Percentiles rank a stretch among this genome's conserved stretches.
Evolutionary conservation across 2,113 vertebrate genomes (phyloP).

Genomic region (Maccullochella peelii): DNA sequence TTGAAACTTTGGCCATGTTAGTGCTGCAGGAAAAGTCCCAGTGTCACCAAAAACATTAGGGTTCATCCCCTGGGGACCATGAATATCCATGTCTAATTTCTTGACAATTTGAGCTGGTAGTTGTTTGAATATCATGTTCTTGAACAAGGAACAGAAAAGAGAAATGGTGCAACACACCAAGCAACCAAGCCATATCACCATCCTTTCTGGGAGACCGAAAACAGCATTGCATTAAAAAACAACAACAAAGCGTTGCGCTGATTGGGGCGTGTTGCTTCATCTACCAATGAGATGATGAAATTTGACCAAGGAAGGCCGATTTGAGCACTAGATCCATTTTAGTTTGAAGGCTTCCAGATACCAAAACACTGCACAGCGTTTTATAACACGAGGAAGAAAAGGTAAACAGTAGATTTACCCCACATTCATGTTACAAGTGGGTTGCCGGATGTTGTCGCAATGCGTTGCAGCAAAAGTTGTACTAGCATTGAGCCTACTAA

Average conservation of each 20-base stretch:
- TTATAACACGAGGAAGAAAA: background rate
- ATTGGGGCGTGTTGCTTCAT: background rate
- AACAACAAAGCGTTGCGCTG: background rate
- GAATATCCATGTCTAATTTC: too few species aligned
- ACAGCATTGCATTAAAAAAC: background rate
- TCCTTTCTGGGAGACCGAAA: background rate
- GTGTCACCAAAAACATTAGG: too few species aligned
- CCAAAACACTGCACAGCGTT: background rate
- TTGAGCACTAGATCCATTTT: too few species aligned
- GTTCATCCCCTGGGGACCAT: too few species aligned
- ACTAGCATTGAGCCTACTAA: too few species aligned
- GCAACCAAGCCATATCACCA: background rate
- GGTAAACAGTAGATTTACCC: background rate
- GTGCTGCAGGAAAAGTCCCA: too few species aligned
- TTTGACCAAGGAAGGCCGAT: background rate
- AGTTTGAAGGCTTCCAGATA: too few species aligned
- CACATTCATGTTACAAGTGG: background rate
- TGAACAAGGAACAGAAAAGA: too few species aligned
- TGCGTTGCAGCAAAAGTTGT: background rate
- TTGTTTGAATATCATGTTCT: too few species aligned
- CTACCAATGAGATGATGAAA: background rate
- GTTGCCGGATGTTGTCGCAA: background rate
- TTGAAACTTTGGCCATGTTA: too few species aligned
- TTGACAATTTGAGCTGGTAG: too few species aligned
- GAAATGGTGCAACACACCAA: background rate